Base-by-base conservation (phyloP, 2,888 invertebrate genomes). In the Archips xylosteana region DNA sequence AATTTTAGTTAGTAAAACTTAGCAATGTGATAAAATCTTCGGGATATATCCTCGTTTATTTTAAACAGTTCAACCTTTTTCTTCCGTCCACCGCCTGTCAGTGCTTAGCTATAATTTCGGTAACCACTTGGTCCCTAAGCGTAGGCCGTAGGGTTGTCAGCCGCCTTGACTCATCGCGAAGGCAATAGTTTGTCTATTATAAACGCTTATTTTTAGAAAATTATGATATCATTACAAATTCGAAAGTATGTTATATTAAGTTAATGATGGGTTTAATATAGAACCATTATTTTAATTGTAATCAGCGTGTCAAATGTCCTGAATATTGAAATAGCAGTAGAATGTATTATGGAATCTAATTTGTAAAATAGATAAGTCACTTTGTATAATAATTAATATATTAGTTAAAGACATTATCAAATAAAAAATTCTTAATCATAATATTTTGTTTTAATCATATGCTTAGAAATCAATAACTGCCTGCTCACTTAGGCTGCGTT, bases 381-480 rank as follows among this genome's bases (percentile, higher is more conserved):
- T 92, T 92, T 92, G 91, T 94, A 93, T 91, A 87, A 92, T 89
- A 92, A 89, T 85, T 86, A 86, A 85, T 87, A 85, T 87, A 86
- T 83, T 90, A 91, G 87, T 91, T 90, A 90, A 94, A 94, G 92
- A 94, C 92, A 94, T 90, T 88, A 89, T 89, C 83, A 91, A 92
- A 92, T 92, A 91, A 92, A 92, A 84, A 85, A 87, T 87, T 87
- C 74, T 74, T 74, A 74, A 74, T 87, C 86, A 79, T 85, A 84
- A 84, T 77, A 75, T 76, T 77, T n/a, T 34, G 32, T 49, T 64
- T 64, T 3, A 1, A 32, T 63, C 32, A 54, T 23, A 39, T 23
- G 23, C 23, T 23, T 23, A 1, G 23, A 23, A 23, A 23, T 23
- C 23, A 23, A 23, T 23, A 23, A 23, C 23, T 23, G 23, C 23